A percentile compares a stretch with the other conserved stretches of the same genome.
These are phyloP conservation scores for Apostichopus leukothele DNA, from an alignment of 53 echinoderm and acorn worm genomes.

Conservation along the genomic window DNA sequence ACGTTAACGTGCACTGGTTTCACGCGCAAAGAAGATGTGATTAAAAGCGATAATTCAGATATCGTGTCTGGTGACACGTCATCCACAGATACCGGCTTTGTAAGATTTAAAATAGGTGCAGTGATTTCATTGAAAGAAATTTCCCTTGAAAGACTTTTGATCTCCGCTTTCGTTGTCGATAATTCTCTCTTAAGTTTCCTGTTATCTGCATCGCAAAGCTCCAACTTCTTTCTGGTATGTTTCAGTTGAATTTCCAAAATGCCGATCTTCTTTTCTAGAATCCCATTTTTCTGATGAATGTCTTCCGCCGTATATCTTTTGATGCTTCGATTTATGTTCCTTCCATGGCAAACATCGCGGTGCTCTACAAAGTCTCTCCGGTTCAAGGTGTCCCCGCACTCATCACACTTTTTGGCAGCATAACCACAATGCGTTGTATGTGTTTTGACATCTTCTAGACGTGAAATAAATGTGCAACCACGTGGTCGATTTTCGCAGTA, in stretches of 20 bases:
- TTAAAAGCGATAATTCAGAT: constrained; percentile 77
- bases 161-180: constrained; percentile 57
- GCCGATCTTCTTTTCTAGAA: constrained; percentile 54
- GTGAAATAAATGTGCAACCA: constrained; percentile 72
- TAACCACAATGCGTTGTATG: constrained; percentile 75
- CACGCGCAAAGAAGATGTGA: constrained; percentile 69
- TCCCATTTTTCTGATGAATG: constrained; percentile 25
- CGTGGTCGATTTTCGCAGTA: constrained; percentile 71
- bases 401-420: constrained; percentile 71
- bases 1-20: constrained; percentile 77
- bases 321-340: constrained; percentile 27
- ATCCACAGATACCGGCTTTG: background rate
- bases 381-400: constrained; percentile 45
- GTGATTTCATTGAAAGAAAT: background rate
- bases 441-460: constrained; percentile 63
- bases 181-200: constrained; percentile 74
- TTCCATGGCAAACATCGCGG: constrained; percentile 60
- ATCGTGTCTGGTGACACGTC: constrained; percentile 63
- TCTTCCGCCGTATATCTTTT: constrained; percentile 7
- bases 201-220: constrained; percentile 67
- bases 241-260: constrained; percentile 74
- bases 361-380: constrained; percentile 69
- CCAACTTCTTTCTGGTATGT: constrained; percentile 70
- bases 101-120: background rate
- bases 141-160: constrained; percentile 52